Base-by-base conservation (phyloP, 1,140 invertebrate species). In the Leptestheria dahalacensis region DNA sequence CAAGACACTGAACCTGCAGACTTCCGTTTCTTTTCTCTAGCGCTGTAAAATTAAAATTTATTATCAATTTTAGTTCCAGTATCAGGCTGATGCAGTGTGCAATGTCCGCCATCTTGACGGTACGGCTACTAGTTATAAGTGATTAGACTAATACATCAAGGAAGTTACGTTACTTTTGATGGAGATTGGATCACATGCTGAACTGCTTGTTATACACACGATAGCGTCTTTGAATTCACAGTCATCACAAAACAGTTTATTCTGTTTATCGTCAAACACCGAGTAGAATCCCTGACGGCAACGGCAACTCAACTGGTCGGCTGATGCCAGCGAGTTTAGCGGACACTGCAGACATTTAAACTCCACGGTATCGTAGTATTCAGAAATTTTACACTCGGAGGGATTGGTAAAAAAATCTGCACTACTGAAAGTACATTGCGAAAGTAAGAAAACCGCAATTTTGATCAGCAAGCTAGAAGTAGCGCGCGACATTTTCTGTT, bases 221-320 rank as follows among this genome's bases (percentile, higher is more conserved):
- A 26, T 26, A 33, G 33, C 15, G 9, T 41, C 15, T 21, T 55
- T 25, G 26, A 15, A 11, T 25, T n/a, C 53, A 29, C 9, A 12
- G 28, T 3, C 26, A 11, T 15, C 53, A 55, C 26, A 29, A 20
- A 55, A 15, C 33, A 18, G 26, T 10, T 18, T 15, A 15, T 55
- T 55, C 9, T 20, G 18, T 18, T 55, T 55, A 21, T 55, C 53
- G 33, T 29, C 33, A 20, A 29, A 55, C 10, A n/a, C 24, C 6
- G 26, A 28, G 15, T 15, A 28, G 12, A 10, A 29, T 3, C 26
- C 26, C n/a, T 29, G 1, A n/a, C 20, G 26, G 20, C 53, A 55
- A 2, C 21, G 15, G 21, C 53, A 55, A n/a, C 53, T 55, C 53
- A 55, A 41, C 11, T 11, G 53, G n/a, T 55, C 53, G 33, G 15